phyloP scores from a whole-genome alignment of 2,797 vertebrate species.

The Psittacula echo region DNA sequence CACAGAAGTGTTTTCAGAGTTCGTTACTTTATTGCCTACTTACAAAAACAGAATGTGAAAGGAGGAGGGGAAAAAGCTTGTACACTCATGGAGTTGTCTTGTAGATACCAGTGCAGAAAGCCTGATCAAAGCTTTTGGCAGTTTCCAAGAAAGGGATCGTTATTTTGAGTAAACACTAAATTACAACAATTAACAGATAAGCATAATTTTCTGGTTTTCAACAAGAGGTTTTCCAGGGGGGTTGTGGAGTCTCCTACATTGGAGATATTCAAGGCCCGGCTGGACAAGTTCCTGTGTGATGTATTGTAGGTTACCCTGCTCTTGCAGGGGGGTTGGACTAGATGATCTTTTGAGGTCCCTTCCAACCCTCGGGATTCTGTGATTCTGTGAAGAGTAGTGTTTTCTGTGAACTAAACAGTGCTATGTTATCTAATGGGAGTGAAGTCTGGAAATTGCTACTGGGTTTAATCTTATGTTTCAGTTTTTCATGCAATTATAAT shows the following conservation, averaged over 20 bases:
- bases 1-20: background rate
- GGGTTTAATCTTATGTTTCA: background rate
- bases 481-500: background rate
- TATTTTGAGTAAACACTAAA: background rate
- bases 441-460: background rate
- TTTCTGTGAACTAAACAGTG: background rate
- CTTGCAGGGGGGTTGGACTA: too few species aligned
- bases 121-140: background rate
- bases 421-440: background rate
- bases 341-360: too few species aligned
- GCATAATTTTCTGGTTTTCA: background rate
- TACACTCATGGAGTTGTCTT: accelerated
- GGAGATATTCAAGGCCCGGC: too few species aligned
- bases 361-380: too few species aligned
- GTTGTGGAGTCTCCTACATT: too few species aligned
- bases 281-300: too few species aligned
- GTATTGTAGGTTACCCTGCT: too few species aligned
- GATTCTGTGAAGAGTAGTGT: background rate
- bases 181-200: background rate
- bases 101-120: background rate
- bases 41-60: background rate
- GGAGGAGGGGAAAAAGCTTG: background rate
- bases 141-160: background rate
- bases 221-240: background rate
- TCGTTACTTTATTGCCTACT: background rate